phyloP scores from a whole-genome alignment of 2,797 vertebrate genomes.

The Hoplostethus atlanticus region DNA sequence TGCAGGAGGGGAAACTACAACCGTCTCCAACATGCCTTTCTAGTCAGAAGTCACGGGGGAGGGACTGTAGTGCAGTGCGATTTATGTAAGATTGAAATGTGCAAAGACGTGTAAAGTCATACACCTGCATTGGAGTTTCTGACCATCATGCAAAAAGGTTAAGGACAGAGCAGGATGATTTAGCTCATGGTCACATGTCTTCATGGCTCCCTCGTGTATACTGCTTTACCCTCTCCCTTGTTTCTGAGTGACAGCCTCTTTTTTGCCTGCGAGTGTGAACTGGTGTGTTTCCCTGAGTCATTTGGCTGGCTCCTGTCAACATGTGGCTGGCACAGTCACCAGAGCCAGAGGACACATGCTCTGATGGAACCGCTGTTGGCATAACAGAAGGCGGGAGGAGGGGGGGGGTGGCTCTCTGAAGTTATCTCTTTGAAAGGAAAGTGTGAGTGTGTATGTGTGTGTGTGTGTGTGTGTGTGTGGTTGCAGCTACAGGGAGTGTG shows the following conservation, averaged over 20 bases:
- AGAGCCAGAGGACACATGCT: conserved; percentile 62
- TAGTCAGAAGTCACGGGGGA: neutral
- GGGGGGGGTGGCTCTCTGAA: conserved; percentile 52
- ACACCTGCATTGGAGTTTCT: too few species aligned
- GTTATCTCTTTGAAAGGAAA: conserved; percentile 69
- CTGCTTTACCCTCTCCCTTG: conserved; percentile 1
- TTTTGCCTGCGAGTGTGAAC: conserved; percentile 26
- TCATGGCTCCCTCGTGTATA: neutral
- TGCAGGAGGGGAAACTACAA: conserved; percentile 26
- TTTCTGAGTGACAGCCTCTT: conserved; percentile 2
- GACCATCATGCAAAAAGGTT: too few species aligned
- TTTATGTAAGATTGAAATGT: too few species aligned
- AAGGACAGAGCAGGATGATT: too few species aligned
- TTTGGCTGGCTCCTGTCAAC: conserved; percentile 52
- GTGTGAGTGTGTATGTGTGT: conserved; percentile 26
- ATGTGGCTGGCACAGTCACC: conserved; percentile 57
- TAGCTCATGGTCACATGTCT: neutral
- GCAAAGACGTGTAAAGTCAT: too few species aligned
- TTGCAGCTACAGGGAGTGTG: conserved; percentile 52
- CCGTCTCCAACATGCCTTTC: conserved; percentile 11
- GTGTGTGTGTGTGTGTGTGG: conserved; percentile 28
- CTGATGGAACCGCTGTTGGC: conserved; percentile 59
- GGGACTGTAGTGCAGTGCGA: too few species aligned
- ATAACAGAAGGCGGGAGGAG: conserved; percentile 42
- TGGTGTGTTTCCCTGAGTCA: conserved; percentile 37